Conservation (phyloP, 2,888 invertebrate genomes). For the Lochmaea capreae region DNA sequence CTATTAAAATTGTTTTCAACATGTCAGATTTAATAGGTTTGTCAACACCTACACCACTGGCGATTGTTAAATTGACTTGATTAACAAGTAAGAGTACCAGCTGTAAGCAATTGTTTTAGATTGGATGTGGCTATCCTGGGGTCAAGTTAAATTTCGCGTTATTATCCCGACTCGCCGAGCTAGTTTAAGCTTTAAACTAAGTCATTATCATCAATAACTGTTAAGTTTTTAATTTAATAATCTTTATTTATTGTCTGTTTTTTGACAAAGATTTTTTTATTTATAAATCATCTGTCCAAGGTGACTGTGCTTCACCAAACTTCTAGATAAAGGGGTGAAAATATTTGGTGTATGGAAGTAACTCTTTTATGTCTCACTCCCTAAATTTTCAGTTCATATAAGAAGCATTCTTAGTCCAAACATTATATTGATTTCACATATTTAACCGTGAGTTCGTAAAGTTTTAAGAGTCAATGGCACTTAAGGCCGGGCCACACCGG, state of each 20-base stretch:
- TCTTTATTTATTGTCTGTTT: not conserved
- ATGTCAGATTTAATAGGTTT: slow-evolving; percentile 4
- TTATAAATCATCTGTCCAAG: not conserved
- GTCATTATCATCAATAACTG: slow-evolving; percentile 27
- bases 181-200: slow-evolving; percentile 36
- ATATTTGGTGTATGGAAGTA: no score
- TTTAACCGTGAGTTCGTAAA: no score
- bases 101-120: slow-evolving; percentile 64
- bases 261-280: not conserved
- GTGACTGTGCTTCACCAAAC: not conserved
- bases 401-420: no score
- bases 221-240: slow-evolving; percentile 20
- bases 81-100: slow-evolving; percentile 57
- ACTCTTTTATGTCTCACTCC: no score
- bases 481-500: no score
- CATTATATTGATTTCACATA: no score
- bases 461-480: no score
- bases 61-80: slow-evolving; percentile 59
- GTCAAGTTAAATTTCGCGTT: slow-evolving; percentile 53
- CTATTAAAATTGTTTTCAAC: no score
- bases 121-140: slow-evolving; percentile 55
- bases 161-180: slow-evolving; percentile 33
- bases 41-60: slow-evolving; percentile 31
- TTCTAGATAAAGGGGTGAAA: no score
- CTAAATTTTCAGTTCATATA: no score